Conservation (phyloP, 1,140 invertebrate species). For the Lepidurus arcticus region DNA sequence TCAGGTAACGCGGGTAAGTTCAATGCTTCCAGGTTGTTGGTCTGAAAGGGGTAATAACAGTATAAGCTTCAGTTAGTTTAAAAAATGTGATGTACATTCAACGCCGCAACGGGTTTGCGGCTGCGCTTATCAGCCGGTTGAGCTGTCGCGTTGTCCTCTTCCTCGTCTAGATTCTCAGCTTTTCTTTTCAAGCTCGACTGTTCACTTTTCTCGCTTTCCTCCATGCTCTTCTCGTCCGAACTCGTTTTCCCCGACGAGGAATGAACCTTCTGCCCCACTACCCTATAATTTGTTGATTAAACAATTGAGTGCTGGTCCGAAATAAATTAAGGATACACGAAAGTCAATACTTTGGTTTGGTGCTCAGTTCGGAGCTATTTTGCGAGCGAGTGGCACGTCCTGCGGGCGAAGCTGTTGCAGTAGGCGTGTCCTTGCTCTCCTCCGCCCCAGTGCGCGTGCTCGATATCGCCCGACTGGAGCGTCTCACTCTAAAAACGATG, state of each 20-base stretch:
- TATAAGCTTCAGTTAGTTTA: not conserved
- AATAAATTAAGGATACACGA: not conserved
- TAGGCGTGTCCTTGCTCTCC: not conserved
- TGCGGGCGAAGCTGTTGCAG: not conserved
- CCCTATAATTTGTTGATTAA: not conserved
- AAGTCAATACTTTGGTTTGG: slow-evolving; percentile 31
- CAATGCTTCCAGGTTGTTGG: not conserved
- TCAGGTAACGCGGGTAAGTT: not conserved
- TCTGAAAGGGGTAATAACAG: not conserved
- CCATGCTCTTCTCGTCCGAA: not conserved
- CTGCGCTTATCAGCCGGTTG: not conserved
- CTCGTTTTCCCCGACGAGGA: not conserved
- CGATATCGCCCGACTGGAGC: not conserved
- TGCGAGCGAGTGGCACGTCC: slow-evolving; percentile 29
- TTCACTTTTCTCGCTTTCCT: not conserved
- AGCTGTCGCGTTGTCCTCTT: not conserved
- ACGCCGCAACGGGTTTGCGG: not conserved
- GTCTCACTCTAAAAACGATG: slow-evolving; percentile 4
- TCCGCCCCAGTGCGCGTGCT: not conserved
- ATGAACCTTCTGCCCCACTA: not conserved
- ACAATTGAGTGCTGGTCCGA: not conserved
- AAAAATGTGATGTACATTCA: not conserved
- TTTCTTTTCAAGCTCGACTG: not conserved
- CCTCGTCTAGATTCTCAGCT: not conserved
- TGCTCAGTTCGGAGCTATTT: slow-evolving; percentile 26